Base-by-base conservation (phyloP, 35 echinoderm and acorn worm genomes). In the Diadema setosum region DNA sequence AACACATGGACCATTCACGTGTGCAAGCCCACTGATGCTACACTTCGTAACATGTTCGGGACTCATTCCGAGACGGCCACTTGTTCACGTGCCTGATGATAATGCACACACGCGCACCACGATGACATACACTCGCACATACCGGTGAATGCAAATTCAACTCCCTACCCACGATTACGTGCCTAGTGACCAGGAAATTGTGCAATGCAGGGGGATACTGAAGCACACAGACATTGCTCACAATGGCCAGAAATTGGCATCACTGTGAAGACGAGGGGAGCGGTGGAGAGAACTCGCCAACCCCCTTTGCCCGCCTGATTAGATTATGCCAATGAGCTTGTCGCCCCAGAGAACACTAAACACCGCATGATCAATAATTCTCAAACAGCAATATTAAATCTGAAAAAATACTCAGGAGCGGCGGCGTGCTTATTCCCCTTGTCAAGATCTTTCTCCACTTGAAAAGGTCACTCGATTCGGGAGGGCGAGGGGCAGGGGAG, bases 351-450 rank as follows among this genome's bases (percentile, higher is more conserved):
- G 73, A 78, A 78, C 73, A 78, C 73, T 78, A 78, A 78, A 78
- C 73, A 78, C 73, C 73, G 73, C 73, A 34, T 78, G 73, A 78
- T 78, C 73, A 78, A 78, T 78, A 78, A 78, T 78, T 78, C 73
- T 78, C 73, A 78, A 78, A 78, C 73, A 78, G 73, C 73, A 78
- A 78, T 78, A 78, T 78, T 44, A 78, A 78, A 78, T 78, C 73
- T 78, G 73, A 78, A 78, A 78, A 78, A 78, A 78, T 78, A 78
- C 73, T 78, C 27, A 26, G 7, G 34, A 78, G 11, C 73, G 14
- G 24, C 24, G 44, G 73, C 37, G n/a, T 44, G 73, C n/a, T 44
- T 78, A 67, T 67, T 67, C 63, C 37, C 37, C 63, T 67, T 18
- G 8, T 26, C 73, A 42, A 21, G 34, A 78, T 78, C 34, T 36